Evolutionary conservation across 2,113 vertebrate species (phyloP).

Genomic region (Symphodus melops): DNA sequence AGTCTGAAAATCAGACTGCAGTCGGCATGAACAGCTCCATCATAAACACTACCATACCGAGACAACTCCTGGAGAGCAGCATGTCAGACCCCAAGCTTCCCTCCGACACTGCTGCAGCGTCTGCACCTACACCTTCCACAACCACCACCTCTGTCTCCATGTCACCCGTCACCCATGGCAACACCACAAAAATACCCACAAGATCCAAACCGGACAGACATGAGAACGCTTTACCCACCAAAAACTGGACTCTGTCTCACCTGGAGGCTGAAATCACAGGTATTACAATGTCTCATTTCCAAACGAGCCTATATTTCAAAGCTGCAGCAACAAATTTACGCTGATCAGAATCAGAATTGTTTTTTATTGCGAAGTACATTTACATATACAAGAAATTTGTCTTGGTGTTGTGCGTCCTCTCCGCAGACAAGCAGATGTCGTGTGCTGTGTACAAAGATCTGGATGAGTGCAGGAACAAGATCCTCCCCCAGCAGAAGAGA

Average conservation of each 20-base stretch:
- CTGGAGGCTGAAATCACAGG: conserved; percentile 40
- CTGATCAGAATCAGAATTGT: too few species aligned
- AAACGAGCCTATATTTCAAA: background rate
- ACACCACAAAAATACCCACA: background rate
- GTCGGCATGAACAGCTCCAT: background rate
- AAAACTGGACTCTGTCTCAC: background rate
- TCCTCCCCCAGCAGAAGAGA: conserved; percentile 78
- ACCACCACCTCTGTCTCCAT: background rate
- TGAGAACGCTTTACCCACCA: background rate
- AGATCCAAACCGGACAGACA: background rate
- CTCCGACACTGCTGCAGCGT: conserved; percentile 13
- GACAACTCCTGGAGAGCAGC: conserved; percentile 2
- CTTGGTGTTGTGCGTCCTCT: background rate
- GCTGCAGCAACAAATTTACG: too few species aligned
- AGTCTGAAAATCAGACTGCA: conserved; percentile 33
- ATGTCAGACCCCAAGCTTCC: background rate
- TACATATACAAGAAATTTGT: too few species aligned
- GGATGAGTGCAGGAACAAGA: conserved; percentile 80
- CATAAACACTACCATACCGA: conserved; percentile 10
- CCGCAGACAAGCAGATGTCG: conserved; percentile 55
- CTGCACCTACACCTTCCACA: background rate
- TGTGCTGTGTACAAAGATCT: conserved; percentile 82
- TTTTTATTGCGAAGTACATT: too few species aligned
- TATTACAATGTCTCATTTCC: conserved; percentile 19
- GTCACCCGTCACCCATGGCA: background rate